A percentile compares a stretch with the other conserved stretches of the same genome.
phyloP scores from a whole-genome alignment of 2,113 vertebrate genomes.

The Ovis canadensis region DNA sequence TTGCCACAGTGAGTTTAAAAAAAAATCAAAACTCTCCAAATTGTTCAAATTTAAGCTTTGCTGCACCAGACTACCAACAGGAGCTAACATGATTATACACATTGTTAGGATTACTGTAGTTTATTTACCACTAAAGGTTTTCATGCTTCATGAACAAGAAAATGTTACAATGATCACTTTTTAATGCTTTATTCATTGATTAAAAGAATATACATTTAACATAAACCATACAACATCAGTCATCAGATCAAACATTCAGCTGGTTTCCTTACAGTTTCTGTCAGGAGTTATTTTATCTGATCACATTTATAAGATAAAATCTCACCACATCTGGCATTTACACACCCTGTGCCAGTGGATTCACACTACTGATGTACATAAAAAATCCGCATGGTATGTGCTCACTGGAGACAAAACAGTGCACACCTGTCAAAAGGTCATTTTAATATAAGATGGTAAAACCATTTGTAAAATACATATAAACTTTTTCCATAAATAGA shows the following conservation, averaged over 20 bases:
- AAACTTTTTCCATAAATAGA: slow-evolving; percentile 98
- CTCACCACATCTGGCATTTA: slow-evolving; percentile 90
- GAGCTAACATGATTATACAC: slow-evolving; percentile 70
- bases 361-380: slow-evolving; percentile 93
- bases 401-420: slow-evolving; percentile 94
- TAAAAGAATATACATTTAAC: slow-evolving; percentile 99
- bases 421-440: slow-evolving; percentile 94
- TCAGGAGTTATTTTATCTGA: slow-evolving; percentile 88
- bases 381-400: slow-evolving; percentile 95
- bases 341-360: slow-evolving; percentile 88
- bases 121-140: slow-evolving; percentile 67
- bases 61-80: slow-evolving; percentile 62
- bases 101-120: slow-evolving; percentile 58
- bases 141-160: slow-evolving; percentile 79
- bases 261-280: slow-evolving; percentile 91
- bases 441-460: slow-evolving; percentile 98
- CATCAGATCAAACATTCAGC: slow-evolving; percentile 93
- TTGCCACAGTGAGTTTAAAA: slow-evolving; percentile 46
- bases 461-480: slow-evolving; percentile 95
- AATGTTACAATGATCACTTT: slow-evolving; percentile 81
- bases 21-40: slow-evolving; percentile 4
- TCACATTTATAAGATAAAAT: slow-evolving; percentile 92
- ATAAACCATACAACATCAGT: slow-evolving; percentile 96
- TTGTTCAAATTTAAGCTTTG: slow-evolving; percentile 54
- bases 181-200: slow-evolving; percentile 98